Evolutionary conservation across 2,797 vertebrate genomes (phyloP), one percentile per base, ranked within the genome.

Genomic region (Cheirogaleus major): DNA sequence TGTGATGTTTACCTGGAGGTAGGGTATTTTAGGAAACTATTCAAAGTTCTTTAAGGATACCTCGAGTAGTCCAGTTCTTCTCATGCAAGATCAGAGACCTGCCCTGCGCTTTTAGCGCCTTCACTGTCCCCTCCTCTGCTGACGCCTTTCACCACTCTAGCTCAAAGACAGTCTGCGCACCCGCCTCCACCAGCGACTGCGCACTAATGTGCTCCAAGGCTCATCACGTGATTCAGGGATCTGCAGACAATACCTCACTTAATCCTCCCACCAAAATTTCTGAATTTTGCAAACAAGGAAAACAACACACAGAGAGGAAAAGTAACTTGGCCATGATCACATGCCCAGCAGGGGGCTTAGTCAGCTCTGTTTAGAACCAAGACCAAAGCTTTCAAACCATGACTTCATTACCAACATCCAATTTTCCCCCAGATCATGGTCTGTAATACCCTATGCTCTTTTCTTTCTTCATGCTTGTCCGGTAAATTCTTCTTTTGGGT

Each of bases 181-280:
- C 5, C 5, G 1, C 61, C 27, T 22, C 59, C 38, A 7, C 27
- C 52, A 57, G 23, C 1, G 48, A 55, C 10, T 4, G 17, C 1
- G 6, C 20, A 22, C 20, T 6, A n/a, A 2, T 3, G 4, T 4
- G 18, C 14, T 89, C 32, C 0, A 4, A 25, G 3, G 1, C 8
- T 1, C 9, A 0, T 17, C 17, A 79, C 9, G 20, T 2, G 13
- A 48, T 35, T 75, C 72, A 14, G 12, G 11, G 38, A 41, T 35
- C 38, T 35, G 25, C 13, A 81, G 4, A 3, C 5, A 43, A 9
- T 5, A 2, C 9, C 27, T n/a, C 65, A 89, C 4, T 27, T 15
- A 41, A 27, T 52, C 35, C 25, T 35, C 27, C 27, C 27, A 17
- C 8, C 27, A 79, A 12, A 0, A 1, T 52, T 43, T 72, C 25